Conservation (phyloP, 2,113 vertebrate genomes). For the Taxidea taxus region DNA sequence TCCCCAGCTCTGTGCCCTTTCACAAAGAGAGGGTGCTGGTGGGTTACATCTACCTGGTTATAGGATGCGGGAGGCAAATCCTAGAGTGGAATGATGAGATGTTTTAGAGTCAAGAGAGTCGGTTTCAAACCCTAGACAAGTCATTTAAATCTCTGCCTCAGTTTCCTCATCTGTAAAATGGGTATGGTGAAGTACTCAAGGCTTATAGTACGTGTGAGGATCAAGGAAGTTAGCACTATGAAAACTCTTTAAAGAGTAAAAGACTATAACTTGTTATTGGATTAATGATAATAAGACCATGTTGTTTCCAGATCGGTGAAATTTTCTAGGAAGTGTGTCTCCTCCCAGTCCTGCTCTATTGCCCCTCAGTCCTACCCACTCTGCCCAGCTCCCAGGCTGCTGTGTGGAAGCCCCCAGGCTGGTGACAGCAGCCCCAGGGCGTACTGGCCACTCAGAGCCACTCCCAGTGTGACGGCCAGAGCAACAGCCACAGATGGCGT, state of each 20-base stretch:
- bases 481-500: background rate
- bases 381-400: background rate
- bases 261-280: background rate
- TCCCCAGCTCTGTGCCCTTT: background rate
- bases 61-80: background rate
- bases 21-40: background rate
- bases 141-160: conserved; percentile 1
- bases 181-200: background rate
- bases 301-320: background rate
- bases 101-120: background rate
- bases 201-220: background rate
- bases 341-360: background rate
- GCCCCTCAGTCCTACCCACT: background rate
- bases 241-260: background rate
- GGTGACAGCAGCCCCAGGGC: background rate
- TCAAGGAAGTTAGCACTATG: background rate
- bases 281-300: background rate
- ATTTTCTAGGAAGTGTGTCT: background rate
- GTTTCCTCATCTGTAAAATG: background rate
- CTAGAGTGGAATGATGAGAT: background rate
- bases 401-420: background rate
- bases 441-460: background rate
- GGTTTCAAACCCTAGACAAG: background rate
- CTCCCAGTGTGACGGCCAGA: background rate
- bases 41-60: background rate